phyloP scores from a whole-genome alignment of 1,140 invertebrate species.

The Dendroctonus ponderosae region DNA sequence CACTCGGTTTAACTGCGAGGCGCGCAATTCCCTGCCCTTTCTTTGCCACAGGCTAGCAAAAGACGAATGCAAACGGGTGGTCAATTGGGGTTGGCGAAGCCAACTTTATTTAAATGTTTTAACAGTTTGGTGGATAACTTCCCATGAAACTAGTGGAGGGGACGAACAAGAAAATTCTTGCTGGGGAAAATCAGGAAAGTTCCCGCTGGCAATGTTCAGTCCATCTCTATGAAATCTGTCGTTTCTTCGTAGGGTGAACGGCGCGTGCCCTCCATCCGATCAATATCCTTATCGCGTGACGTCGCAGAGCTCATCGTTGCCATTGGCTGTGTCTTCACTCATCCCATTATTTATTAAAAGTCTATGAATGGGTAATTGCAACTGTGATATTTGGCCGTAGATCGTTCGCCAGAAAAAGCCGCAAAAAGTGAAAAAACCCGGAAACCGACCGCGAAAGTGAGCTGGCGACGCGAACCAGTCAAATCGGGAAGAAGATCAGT shows the following conservation, averaged over 20 bases:
- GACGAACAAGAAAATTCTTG: slow-evolving; percentile 3
- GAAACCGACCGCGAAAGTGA: slow-evolving; percentile 1
- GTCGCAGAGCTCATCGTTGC: slow-evolving; percentile 38
- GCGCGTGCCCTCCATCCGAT: slow-evolving; percentile 32
- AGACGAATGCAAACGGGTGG: no score
- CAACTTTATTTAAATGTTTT: no score
- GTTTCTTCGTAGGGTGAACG: no score
- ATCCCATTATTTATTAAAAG: slow-evolving; percentile 54
- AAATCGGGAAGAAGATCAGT: not conserved
- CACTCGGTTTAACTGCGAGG: no score
- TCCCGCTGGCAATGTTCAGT: no score
- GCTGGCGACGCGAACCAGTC: slow-evolving; percentile 9
- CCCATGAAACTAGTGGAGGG: slow-evolving; percentile 5
- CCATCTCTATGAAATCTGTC: no score
- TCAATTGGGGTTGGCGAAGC: no score
- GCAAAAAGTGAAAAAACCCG: slow-evolving; percentile 28
- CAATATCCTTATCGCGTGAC: slow-evolving; percentile 45
- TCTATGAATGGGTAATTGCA: slow-evolving; percentile 51
- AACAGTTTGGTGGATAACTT: not conserved
- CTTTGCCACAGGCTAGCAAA: no score
- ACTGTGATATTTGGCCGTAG: slow-evolving; percentile 49
- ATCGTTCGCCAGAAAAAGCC: slow-evolving; percentile 31
- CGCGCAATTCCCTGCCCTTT: no score
- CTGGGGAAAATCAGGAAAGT: not conserved
- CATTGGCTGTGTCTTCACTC: slow-evolving; percentile 47